Base-by-base conservation (phyloP, 2,113 vertebrate genomes). In the Rhabdornis inornatus region DNA sequence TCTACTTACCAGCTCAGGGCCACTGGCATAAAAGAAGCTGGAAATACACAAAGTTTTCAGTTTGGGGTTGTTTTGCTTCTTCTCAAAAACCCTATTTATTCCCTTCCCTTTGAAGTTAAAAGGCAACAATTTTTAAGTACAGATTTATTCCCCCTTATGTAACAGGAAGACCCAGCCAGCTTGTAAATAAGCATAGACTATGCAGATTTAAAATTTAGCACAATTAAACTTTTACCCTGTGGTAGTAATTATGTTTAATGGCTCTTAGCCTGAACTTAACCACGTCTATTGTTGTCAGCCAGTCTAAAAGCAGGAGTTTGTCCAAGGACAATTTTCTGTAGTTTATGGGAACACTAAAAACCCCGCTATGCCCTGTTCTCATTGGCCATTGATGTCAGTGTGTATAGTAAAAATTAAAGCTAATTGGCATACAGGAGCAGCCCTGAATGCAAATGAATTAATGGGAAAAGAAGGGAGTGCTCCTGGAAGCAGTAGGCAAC, bases 301-400 rank as follows among this genome's bases (percentile, higher is more conserved):
- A 77, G 96, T 97, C 97, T 97, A 98, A 98, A 98, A 97, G 97
- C 95, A 97, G 96, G 94, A 90, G 95, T 96, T 98, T 98, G 97
- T 97, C 93, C 95, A 97, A 96, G 94, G 97, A 97, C 98, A 98
- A 98, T 96, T 97, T 96, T 97, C 96, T 96, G 95, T 92, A 92
- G 96, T 97, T 89, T 87, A 95, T 95, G 95, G 92, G 83, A 94
- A 94, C 93, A 95, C 95, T 97, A 97, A 97, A 95, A 97, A 74
- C 63, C 82, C 83, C 0, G 21, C 89, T 89, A 97, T 59, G 77
- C 66, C 49, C 95, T 92, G 79, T 95, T 97, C 97, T 94, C 97
- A 96, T 95, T 97, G 96, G 96, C 92, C 95, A 95, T 86, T 97
- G 97, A 97, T 97, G 97, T 97, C 97, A 97, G 92, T 81, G 89